These are phyloP conservation scores for Patella pellucida DNA, from an alignment of 2,888 invertebrate species.

Conservation along the genomic window DNA sequence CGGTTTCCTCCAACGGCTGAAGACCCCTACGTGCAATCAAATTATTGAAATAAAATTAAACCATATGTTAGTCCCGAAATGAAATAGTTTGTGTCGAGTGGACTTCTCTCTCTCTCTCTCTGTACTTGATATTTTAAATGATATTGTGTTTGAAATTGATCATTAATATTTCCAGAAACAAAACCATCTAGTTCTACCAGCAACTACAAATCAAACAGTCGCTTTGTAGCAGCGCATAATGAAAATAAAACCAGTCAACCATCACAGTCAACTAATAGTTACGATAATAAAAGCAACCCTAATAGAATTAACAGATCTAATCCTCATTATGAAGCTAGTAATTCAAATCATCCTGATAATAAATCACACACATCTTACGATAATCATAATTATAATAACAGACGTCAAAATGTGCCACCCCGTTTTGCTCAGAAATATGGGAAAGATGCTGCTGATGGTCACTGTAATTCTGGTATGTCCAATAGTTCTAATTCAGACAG, in stretches of 20 bases:
- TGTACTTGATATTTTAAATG: no score
- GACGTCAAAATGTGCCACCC: conserved; percentile 23
- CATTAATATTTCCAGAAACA: not conserved
- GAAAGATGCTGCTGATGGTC: not conserved
- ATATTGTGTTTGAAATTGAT: no score
- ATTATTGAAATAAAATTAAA: no score
- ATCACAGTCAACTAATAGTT: no score
- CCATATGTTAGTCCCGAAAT: no score
- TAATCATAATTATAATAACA: conserved; percentile 14
- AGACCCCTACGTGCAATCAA: no score
- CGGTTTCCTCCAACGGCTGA: no score
- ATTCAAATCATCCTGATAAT: conserved; percentile 12
- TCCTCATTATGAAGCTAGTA: conserved; percentile 15
- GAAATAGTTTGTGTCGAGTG: no score
- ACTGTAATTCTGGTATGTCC: not conserved
- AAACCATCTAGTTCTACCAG: conserved; percentile 17
- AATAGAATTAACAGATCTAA: not conserved
- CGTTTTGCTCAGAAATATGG: conserved; percentile 26
- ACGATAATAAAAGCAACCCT: conserved; percentile 14
- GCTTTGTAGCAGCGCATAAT: no score
- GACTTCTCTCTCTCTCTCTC: no score
- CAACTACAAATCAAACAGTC: not conserved
- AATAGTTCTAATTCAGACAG: conserved; percentile 1
- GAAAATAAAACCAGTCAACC: no score
- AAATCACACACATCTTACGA: conserved; percentile 9